Evolutionary conservation across 2,888 invertebrate species (phyloP), one percentile per base, ranked within the genome.

Genomic region (Syrphus vitripennis): DNA sequence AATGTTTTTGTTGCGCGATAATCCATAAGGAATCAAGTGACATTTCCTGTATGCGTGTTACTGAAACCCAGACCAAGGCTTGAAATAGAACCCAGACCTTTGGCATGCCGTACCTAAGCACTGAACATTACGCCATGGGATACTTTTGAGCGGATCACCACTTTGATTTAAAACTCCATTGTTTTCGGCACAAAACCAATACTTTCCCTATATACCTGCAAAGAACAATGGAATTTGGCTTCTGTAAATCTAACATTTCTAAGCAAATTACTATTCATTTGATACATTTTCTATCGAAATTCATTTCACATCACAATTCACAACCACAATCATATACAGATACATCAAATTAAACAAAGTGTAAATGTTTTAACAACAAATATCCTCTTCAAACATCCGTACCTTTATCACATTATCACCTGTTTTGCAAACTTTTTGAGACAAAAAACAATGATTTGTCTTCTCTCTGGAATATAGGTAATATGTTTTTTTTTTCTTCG

Each of bases 391-490:
- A 55, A 55, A 55, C 29, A 61, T 7, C n/a, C 37, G n/a, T n/a
- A 24, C 61, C 40, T 61, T 26, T 9, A 24, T 37, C 19, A 26
- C 24, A 61, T 61, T 61, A 61, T 37, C 61, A 61, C 40, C 61
- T 61, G n/a, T 40, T 61, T 61, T 40, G n/a, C n/a, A 61, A 61
- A 61, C 61, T 61, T 61, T 61, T 61, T 61, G n/a, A 5, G 1
- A 34, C 4, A 14, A 14, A 24, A 40, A 40, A 59, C 59, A 59
- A 59, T 59, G 19, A 57, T 31, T 55, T 57, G 21, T 24, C 31
- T 19, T 34, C 45, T 6, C 57, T 31, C 4, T 40, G 1, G 50
- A 16, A 16, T 9, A 14, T 24, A n/a, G n/a, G n/a, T 21, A 34
- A 12, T 34, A 7, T 37, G 37, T 12, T 61, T 61, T 21, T 61